phyloP scores from a whole-genome alignment of 2,888 invertebrate genomes.

The Malthinus seriepunctatus region DNA sequence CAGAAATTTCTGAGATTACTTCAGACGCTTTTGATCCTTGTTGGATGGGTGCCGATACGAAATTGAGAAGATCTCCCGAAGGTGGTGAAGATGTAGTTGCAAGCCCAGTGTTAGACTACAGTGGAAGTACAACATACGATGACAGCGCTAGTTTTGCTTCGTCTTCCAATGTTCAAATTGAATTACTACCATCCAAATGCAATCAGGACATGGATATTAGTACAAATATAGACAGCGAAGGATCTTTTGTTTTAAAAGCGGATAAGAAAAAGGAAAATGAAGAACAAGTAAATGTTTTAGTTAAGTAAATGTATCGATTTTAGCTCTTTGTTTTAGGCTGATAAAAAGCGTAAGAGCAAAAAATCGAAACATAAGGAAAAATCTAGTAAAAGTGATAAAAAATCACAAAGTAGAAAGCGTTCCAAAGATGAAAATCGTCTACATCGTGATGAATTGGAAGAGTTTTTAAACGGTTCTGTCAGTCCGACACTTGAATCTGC shows the following conservation, averaged over 20 bases:
- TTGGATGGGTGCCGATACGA: constrained; percentile 71
- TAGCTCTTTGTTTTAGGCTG: constrained; percentile 34
- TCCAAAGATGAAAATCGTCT: constrained; percentile 54
- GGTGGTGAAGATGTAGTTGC: constrained; percentile 61
- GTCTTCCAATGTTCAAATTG: constrained; percentile 60
- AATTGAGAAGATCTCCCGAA: constrained; percentile 76
- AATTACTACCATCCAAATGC: constrained; percentile 60
- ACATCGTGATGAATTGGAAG: constrained; percentile 61
- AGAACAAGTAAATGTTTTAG: constrained; percentile 25
- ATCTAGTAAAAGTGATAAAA: constrained; percentile 50
- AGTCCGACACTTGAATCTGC: constrained; percentile 60
- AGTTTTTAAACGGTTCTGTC: constrained; percentile 62
- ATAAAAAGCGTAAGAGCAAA: constrained; percentile 53
- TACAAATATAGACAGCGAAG: constrained; percentile 58
- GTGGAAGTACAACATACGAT: constrained; percentile 57
- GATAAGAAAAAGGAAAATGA: constrained; percentile 52
- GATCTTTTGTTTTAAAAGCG: constrained; percentile 46
- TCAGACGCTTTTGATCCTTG: constrained; percentile 58
- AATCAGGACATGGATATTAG: constrained; percentile 59
- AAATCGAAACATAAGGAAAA: constrained; percentile 58
- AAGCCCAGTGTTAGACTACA: constrained; percentile 57
- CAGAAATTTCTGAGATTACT: constrained; percentile 54
- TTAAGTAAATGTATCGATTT: constrained; percentile 9
- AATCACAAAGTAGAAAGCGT: constrained; percentile 50
- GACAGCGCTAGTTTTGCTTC: constrained; percentile 60